Evolutionary conservation across 2,888 invertebrate genomes (phyloP), one percentile per base, ranked within the genome.

Genomic region (Dermolepida albohirtum): DNA sequence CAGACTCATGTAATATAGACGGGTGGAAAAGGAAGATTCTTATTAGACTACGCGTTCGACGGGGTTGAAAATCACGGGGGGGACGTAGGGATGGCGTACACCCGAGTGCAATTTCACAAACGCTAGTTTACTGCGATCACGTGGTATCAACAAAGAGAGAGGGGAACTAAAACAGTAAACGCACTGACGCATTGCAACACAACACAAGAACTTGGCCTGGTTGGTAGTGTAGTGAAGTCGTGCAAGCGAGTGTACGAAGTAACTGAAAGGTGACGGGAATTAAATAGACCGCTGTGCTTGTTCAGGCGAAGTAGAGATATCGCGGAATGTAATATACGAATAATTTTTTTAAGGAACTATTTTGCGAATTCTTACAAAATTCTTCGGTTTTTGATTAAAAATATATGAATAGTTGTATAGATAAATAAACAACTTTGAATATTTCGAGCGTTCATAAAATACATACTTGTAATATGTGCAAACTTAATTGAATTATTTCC

Each of bases 151-250:
- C 67, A 71, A 67, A 54, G 50, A 70, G 64, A 72, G 70, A 64
- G 73, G 62, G 72, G 70, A 67, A 71, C 72, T 67, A 73, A 73
- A 73, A 72, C 72, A 70, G 50, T 10, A 70, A 54, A 73, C 70
- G 73, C 71, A 73, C 69, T 73, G 72, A 71, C 72, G 72, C 73
- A 73, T 72, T 72, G 73, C 71, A 72, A 67, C 72, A 70, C 69
- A 34, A 59, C 49, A 64, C 43, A 64, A 64, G 51, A 64, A 64
- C 52, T 54, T 54, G 39, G 55, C 44, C 44, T 49, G 49, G 44
- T 39, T 66, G 47, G 22, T 40, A 22, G 54, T 54, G 62, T 51
- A 52, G 59, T 63, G 39, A 50, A 52, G 52, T 52, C 41, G 39
- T 39, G 63, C 4, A 22, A 2, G 22, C 22, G 22, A 22, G 22